These are phyloP conservation scores for Tenebrio molitor DNA, from an alignment of 1,140 invertebrate species.

Conservation along the genomic window DNA sequence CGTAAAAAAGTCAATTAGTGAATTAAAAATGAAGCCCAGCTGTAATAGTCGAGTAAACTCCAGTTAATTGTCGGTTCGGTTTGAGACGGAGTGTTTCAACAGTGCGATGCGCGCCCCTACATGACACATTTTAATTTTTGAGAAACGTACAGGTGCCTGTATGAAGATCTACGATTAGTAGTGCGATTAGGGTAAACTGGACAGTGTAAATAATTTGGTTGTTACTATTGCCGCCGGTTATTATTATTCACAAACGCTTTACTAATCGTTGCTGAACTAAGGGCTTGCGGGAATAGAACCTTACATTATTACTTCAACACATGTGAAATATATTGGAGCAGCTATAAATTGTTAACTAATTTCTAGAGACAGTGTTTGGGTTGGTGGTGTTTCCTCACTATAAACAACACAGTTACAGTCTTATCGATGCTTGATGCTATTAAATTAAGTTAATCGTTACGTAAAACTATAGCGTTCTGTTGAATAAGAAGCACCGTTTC, in stretches of 20 bases:
- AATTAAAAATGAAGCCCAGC: not conserved
- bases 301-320: conserved; percentile 17
- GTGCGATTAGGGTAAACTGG: conserved; percentile 1
- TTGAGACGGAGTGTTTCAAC: no score
- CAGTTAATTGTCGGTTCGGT: no score
- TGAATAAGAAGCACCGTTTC: conserved; percentile 1
- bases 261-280: conserved; percentile 23
- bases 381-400: not conserved
- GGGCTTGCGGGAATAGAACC: not conserved
- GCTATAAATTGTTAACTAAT: conserved; percentile 25
- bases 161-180: not conserved
- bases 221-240: not conserved
- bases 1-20: not conserved
- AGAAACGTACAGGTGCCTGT: no score
- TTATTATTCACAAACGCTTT: conserved; percentile 33
- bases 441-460: not conserved
- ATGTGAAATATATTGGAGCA: conserved; percentile 4
- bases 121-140: no score
- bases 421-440: not conserved
- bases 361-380: not conserved
- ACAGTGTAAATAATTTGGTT: conserved; percentile 23
- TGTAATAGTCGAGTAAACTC: no score
- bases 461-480: not conserved
- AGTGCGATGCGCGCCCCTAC: no score
- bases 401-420: not conserved